Evolutionary conservation across 2,797 vertebrate species (phyloP), one percentile per base, ranked within the genome.

Genomic region (Crax fasciolata): DNA sequence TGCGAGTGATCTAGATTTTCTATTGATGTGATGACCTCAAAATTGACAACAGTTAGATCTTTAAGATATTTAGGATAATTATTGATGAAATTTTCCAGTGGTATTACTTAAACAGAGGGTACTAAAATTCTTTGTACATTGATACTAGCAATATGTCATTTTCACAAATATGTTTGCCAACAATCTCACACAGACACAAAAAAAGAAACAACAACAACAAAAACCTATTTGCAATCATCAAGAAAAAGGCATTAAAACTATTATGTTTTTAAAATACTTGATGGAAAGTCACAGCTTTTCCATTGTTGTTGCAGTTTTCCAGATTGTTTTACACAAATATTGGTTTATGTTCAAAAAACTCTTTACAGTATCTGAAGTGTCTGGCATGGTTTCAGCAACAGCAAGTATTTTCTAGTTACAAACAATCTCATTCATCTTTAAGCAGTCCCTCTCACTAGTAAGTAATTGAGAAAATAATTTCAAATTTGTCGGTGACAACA

Each of bases 401-500:
- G 24, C 51, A 84, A 91, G 57, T 46, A 79, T 68, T 81, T 71
- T 62, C 27, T 74, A 54, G 9, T 65, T 28, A 57, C 16, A 80
- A 59, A 76, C 8, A 2, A 51, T 9, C 78, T 94, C 13, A 24
- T 93, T 94, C 92, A 78, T 73, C 25, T 66, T 23, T 91, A 73
- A 24, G 54, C 13, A 66, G 43, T n/a, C 9, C 3, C 51, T 61
- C 54, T 82, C 41, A 6, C 27, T 46, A 93, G 91, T 79, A 77
- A 79, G 13, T n/a, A 59, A 43, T 24, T 61, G 6, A 4, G 4
- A 38, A 73, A 94, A 88, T 7, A 75, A 68, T 70, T 57, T 71
- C 41, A 90, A 6, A 5, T 82, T 94, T 89, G 13, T 70, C 81
- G 83, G 41, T 65, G 72, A 87, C 86, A 94, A 68, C 13, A 68